These are phyloP conservation scores for Acrocera orbiculus DNA, from an alignment of 2,888 invertebrate species.

Conservation along the genomic window DNA sequence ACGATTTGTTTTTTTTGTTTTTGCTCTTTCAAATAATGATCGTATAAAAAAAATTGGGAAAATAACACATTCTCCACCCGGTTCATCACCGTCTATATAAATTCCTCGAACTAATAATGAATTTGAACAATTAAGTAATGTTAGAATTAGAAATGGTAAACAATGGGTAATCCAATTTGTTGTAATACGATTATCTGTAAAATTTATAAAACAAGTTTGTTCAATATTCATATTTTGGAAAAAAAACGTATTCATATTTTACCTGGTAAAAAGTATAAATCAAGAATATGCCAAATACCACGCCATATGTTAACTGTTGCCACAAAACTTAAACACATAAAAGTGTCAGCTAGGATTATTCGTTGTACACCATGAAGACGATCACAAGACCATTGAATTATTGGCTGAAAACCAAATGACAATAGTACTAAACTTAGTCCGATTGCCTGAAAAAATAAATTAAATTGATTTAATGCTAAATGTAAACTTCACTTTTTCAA, in stretches of 20 bases:
- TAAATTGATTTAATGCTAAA: too few relatives aligned
- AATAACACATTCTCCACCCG: constrained; percentile 63
- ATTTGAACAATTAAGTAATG: constrained; percentile 71
- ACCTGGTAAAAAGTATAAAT: constrained; percentile 64
- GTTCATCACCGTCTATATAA: constrained; percentile 73
- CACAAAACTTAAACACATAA: constrained; percentile 56
- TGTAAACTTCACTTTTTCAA: too few relatives aligned
- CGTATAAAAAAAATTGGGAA: constrained; percentile 71
- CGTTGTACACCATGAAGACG: constrained; percentile 47
- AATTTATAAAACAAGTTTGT: too few relatives aligned
- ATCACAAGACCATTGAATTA: constrained; percentile 52
- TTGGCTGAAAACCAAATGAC: constrained; percentile 57
- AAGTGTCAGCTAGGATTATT: constrained; percentile 54
- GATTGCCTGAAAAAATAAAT: constrained; percentile 31
- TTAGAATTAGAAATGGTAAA: constrained; percentile 52
- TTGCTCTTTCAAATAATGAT: constrained; percentile 52
- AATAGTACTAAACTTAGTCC: constrained; percentile 57
- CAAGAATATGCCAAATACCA: constrained; percentile 66
- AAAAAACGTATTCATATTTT: constrained; percentile 33
- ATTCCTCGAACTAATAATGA: constrained; percentile 74
- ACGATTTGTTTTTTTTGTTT: constrained; percentile 40
- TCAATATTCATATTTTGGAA: constrained; percentile 2
- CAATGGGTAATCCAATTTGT: constrained; percentile 70
- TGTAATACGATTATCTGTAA: constrained; percentile 45
- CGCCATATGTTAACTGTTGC: constrained; percentile 81